Base-by-base conservation (phyloP, 2,113 vertebrate genomes). In the Diadophis punctatus region DNA sequence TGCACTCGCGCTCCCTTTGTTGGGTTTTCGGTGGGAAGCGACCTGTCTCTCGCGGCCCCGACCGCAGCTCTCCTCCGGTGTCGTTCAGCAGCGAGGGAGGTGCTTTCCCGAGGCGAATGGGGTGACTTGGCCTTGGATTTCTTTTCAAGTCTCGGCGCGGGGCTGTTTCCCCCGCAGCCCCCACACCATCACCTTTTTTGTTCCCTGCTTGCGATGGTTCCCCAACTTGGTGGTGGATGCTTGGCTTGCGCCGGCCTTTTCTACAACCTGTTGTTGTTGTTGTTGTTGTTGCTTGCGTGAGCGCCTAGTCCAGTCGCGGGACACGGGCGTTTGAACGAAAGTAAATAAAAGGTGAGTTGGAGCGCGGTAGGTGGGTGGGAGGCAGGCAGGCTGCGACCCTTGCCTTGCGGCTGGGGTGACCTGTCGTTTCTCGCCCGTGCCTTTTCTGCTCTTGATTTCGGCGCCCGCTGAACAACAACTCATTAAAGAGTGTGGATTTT, bases 1-100 rank as follows among this genome's bases (percentile, higher is more conserved):
- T 93, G 80, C 56, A 60, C 53, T 68, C 43, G 55, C 86, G 88
- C 56, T 51, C 88, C 91, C 88, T 87, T 91, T 93, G 93, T 92
- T 92, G 93, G 90, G 93, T 49, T 88, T 34, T 27, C 6, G 16
- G 86, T 46, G 93, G 23, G 27, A 48, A 89, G 91, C 55, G 60
- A 46, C 30, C 20, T 56, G 74, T 48, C 49, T 43, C 74, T 27
- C 68, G 49, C 74, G 46, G 14, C 49, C n/a, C 80, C 7, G 68
- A 46, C 4, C 43, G 53, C 39, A 12, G 34, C 9, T 56, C 52
- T 30, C n/a, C 16, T 27, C 46, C n/a, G 46, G 53, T 11, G 88
- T 14, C 63, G 91, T 22, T 46, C n/a, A 27, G 25, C 55, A 48
- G 18, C n/a, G 49, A 84, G 34, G 74, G 34, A 39, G 74, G 51